These are phyloP conservation scores for Thamnophis sirtalis DNA, from an alignment of 2,113 vertebrate species.

Conservation along the genomic window DNA sequence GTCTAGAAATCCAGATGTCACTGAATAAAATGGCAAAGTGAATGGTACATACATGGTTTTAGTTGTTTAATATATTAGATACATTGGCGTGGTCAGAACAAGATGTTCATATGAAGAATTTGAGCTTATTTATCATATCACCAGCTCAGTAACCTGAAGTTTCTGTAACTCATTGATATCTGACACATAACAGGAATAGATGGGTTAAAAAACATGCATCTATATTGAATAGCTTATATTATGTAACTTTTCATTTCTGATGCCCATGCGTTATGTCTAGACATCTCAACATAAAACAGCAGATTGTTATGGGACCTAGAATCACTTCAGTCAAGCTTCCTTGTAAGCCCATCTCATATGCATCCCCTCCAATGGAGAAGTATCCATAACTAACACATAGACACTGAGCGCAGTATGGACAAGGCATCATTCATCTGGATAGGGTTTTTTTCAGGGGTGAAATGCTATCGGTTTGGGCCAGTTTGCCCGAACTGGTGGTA, in stretches of 20 bases:
- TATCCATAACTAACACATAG: not conserved
- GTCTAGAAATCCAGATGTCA: not conserved
- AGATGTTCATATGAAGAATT: not conserved
- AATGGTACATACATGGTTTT: not conserved
- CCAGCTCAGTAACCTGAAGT: not conserved
- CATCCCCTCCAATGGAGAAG: not conserved
- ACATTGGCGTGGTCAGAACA: not conserved
- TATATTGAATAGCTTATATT: not conserved
- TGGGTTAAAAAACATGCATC: not conserved
- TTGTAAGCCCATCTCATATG: not conserved
- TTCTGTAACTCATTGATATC: not conserved
- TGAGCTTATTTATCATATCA: not conserved
- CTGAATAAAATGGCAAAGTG: not conserved
- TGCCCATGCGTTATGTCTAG: not conserved
- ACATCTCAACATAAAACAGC: not conserved
- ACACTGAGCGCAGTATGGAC: not conserved
- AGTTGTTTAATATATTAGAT: not conserved
- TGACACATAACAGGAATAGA: not conserved
- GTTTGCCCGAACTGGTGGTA: too few relatives aligned
- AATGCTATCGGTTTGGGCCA: too few relatives aligned
- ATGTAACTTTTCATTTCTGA: not conserved
- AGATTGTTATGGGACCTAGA: not conserved
- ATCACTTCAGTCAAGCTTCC: not conserved
- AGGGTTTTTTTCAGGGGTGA: not conserved
- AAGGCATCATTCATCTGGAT: not conserved